These are phyloP conservation scores for Lepidocyrtinus sp. DNA, from an alignment of 2,888 invertebrate species.

Conservation along the genomic window DNA sequence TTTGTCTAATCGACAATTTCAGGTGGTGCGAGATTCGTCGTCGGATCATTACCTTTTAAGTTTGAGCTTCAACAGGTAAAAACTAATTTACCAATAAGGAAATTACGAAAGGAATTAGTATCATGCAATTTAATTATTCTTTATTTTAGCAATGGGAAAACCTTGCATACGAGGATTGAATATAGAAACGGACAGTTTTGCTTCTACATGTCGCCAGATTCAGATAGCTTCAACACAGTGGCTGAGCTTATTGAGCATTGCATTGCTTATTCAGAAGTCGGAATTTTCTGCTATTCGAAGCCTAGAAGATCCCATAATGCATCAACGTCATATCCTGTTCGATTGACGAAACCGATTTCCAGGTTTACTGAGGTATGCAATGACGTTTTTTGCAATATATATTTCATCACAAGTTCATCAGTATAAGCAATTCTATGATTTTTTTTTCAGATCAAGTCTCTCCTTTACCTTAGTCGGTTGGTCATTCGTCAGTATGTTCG, in stretches of 20 bases:
- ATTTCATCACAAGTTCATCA: slow-evolving; percentile 6
- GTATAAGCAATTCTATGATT: neutral
- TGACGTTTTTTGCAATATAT: neutral
- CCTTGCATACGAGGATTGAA: slow-evolving; percentile 83
- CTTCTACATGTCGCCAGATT: slow-evolving; percentile 74
- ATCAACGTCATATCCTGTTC: slow-evolving; percentile 78
- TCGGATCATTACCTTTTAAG: slow-evolving; percentile 81
- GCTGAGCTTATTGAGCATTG: slow-evolving; percentile 83
- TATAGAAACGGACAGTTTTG: slow-evolving; percentile 80
- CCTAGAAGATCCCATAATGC: slow-evolving; percentile 79
- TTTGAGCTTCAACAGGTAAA: slow-evolving; percentile 80
- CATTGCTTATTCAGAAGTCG: slow-evolving; percentile 80
- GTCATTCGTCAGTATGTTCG: slow-evolving; percentile 81
- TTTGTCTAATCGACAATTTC: too few relatives aligned
- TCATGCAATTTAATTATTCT: neutral
- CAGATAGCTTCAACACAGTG: slow-evolving; percentile 76
- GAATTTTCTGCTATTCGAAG: slow-evolving; percentile 82
- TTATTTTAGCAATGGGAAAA: slow-evolving; percentile 75
- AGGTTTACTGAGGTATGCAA: slow-evolving; percentile 78
- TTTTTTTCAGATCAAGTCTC: slow-evolving; percentile 75
- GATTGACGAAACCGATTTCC: slow-evolving; percentile 82
- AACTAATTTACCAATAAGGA: neutral
- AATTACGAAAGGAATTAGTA: neutral
- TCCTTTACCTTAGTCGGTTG: slow-evolving; percentile 83
- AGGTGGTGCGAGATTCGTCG: slow-evolving; percentile 85